Evolutionary conservation across 2,888 invertebrate genomes (phyloP), one percentile per base, ranked within the genome.

Genomic region (Biston betularia): DNA sequence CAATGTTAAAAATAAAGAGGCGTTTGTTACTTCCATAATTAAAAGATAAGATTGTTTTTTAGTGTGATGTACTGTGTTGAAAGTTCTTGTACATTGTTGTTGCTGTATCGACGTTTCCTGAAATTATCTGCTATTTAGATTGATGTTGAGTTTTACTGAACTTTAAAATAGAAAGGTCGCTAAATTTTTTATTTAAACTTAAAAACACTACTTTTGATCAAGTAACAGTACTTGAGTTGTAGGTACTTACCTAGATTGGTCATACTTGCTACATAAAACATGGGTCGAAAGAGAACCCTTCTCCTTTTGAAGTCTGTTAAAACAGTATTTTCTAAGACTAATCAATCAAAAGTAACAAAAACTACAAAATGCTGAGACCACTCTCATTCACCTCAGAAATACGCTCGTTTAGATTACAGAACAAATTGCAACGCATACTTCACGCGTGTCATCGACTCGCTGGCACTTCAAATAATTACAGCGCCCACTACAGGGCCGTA

Each of bases 391-490:
- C 46, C 56, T 62, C 58, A 48, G 49, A 42, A 40, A 61, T 49
- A 34, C 53, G 49, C 59, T 63, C 67, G 63, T 63, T 63, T 50
- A 68, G 63, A 63, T 68, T 63, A 63, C 67, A 68, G 83, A 89
- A 90, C 90, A 90, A 91, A 92, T 92, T 90, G 88, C 86, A 75
- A 78, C 69, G 82, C 89, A 86, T 90, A 85, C 89, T 83, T 84
- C 83, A 83, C 79, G 79, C 80, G 78, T 84, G 79, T 81, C 81
- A 83, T 81, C 84, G 78, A 72, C 78, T 78, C 79, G 79, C 84
- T 85, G 86, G 84, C 85, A 84, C 79, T 79, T 77, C 82, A 83
- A 85, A 88, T 88, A 89, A 89, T 89, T 89, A 89, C 87, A 82
- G 84, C 83, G 83, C 81, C 83, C 85, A 85, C 85, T 88, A 53